phyloP scores from a whole-genome alignment of 2,888 invertebrate genomes.

The Gari tellinella region DNA sequence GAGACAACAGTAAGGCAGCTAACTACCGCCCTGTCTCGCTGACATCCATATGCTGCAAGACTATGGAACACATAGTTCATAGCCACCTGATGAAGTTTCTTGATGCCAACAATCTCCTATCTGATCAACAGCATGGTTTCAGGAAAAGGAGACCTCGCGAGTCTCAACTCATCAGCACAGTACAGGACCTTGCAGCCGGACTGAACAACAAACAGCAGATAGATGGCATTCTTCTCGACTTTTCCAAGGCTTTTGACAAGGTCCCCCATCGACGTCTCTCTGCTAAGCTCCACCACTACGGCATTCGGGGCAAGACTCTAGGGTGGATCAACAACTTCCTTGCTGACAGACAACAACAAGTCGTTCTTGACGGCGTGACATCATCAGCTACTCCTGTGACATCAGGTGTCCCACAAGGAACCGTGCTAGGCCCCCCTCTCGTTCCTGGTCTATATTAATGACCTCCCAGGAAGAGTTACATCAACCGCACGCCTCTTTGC shows the following conservation, averaged over 20 bases:
- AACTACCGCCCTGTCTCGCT: constrained; percentile 62
- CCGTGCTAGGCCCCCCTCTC: constrained; percentile 54
- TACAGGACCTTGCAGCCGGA: constrained; percentile 35
- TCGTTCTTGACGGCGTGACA: constrained; percentile 27
- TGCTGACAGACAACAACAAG: constrained; percentile 26
- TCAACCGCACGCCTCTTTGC: constrained; percentile 51
- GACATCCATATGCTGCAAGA: constrained; percentile 50
- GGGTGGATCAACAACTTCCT: constrained; percentile 51
- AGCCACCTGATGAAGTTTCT: constrained; percentile 43
- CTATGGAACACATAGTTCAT: constrained; percentile 53
- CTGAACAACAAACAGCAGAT: constrained; percentile 42
- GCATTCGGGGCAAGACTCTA: constrained; percentile 21
- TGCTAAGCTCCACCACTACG: constrained; percentile 39
- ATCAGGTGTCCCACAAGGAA: constrained; percentile 55
- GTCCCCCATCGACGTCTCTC: constrained; percentile 7
- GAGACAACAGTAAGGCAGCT: too few species aligned
- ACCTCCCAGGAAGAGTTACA: constrained; percentile 30
- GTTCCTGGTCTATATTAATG: constrained; percentile 39
- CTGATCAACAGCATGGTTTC: constrained; percentile 58
- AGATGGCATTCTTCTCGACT: constrained; percentile 20
- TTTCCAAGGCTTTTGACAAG: constrained; percentile 41
- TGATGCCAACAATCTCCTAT: constrained; percentile 44
- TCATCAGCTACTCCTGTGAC: constrained; percentile 37
- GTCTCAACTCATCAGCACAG: constrained; percentile 51
- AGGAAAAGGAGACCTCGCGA: constrained; percentile 48